These are phyloP conservation scores for Urocynchramus pylzowi DNA, from an alignment of 2,113 vertebrate genomes.

Conservation along the genomic window DNA sequence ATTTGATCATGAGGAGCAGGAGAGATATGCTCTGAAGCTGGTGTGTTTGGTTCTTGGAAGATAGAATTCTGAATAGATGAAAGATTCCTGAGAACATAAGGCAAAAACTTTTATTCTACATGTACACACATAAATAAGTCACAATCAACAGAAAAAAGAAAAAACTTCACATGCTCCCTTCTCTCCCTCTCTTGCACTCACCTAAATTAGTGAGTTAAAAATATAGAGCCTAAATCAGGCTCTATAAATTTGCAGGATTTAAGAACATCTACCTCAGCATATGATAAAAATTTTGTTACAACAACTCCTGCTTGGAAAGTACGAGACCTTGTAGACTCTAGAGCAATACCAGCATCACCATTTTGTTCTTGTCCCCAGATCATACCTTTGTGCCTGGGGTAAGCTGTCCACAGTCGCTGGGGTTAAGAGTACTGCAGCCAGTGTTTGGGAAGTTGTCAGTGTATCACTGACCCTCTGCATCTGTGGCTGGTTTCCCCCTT, in stretches of 20 bases:
- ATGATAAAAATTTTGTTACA: background rate
- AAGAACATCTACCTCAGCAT: background rate
- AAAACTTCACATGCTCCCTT: background rate
- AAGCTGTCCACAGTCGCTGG: constrained; percentile 67
- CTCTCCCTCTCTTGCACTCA: background rate
- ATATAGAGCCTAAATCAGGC: background rate
- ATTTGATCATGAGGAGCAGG: constrained; percentile 25
- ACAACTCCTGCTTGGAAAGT: background rate
- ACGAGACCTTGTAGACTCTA: background rate
- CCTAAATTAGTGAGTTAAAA: background rate
- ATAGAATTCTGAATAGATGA: background rate
- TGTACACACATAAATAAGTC: background rate
- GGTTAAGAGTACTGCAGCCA: constrained; percentile 75
- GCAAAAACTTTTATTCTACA: background rate
- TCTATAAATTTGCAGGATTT: background rate
- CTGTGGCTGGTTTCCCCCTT: background rate
- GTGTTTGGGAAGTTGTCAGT: constrained; percentile 76
- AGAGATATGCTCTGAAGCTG: background rate
- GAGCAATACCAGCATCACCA: background rate
- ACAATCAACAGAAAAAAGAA: background rate
- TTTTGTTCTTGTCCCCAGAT: background rate
- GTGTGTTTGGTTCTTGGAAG: constrained; percentile 14
- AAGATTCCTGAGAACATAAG: constrained; percentile 37
- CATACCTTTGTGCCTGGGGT: constrained; percentile 65
- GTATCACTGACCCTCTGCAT: constrained; percentile 70